Conservation (phyloP, 2,797 vertebrate genomes). For the Gymnodraco acuticeps region DNA sequence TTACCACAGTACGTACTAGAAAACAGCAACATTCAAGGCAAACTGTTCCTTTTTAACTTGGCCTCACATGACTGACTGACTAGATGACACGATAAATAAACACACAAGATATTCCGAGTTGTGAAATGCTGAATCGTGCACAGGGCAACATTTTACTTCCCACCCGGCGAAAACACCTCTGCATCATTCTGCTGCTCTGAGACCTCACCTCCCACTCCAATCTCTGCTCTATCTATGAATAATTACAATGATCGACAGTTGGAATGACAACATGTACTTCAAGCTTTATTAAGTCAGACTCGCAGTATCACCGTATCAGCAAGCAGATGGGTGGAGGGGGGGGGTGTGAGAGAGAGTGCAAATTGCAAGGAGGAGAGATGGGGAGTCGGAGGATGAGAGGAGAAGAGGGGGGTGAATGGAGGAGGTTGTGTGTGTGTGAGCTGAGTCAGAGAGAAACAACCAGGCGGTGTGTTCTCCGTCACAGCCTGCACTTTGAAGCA, state of each 20-base stretch:
- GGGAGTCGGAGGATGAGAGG: conserved; percentile 52
- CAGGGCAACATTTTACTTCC: conserved; percentile 49
- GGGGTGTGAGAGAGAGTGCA: conserved; percentile 30
- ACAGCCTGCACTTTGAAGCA: conserved; percentile 28
- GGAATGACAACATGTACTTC: conserved; percentile 81
- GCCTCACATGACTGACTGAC: conserved; percentile 19
- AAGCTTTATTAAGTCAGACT: conserved; percentile 83
- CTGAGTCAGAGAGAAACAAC: conserved; percentile 29
- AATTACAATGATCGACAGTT: conserved; percentile 84
- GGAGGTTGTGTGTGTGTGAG: conserved; percentile 18
- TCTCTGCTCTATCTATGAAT: conserved; percentile 80
- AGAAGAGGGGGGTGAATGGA: conserved; percentile 4
- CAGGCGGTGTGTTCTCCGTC: conserved; percentile 8
- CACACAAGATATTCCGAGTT: conserved; percentile 38
- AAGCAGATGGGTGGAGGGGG: conserved; percentile 58
- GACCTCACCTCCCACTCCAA: conserved; percentile 77
- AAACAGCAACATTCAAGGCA: not conserved
- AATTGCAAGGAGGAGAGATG: conserved; percentile 58
- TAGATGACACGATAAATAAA: conserved; percentile 18
- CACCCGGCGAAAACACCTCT: conserved; percentile 62
- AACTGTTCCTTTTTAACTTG: not conserved
- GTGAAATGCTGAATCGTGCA: conserved; percentile 68
- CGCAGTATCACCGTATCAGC: conserved; percentile 68
- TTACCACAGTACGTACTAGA: not conserved
- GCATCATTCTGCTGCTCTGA: conserved; percentile 67